Evolutionary conservation across 2,888 invertebrate species (phyloP).

Genomic region (Keiferia lycopersicella): DNA sequence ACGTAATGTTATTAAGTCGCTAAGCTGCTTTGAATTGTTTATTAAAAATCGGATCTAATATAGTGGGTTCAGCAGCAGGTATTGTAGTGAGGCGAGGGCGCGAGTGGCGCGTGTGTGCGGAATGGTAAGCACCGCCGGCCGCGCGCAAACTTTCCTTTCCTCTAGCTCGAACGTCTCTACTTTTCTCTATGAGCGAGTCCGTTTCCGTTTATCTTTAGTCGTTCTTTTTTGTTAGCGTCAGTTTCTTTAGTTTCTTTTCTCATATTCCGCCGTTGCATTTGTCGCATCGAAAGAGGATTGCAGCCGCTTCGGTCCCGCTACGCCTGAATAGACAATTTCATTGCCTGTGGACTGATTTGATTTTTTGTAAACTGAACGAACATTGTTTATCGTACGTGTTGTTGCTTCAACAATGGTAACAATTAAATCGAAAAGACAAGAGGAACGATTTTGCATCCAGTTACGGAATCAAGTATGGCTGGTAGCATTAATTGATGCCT

Average conservation of each 20-base stretch:
- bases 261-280: conserved; percentile 66
- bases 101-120: conserved; percentile 56
- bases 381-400: conserved; percentile 8
- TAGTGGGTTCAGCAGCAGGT: conserved; percentile 23
- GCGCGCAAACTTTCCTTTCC: conserved; percentile 72
- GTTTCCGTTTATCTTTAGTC: conserved; percentile 76
- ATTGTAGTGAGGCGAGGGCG: conserved; percentile 40
- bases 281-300: conserved; percentile 54
- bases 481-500: conserved; percentile 71
- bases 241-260: conserved; percentile 68
- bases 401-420: not conserved
- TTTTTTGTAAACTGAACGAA: conserved; percentile 6
- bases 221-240: conserved; percentile 67
- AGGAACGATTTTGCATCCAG: conserved; percentile 37
- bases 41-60: conserved; percentile 22
- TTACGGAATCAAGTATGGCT: conserved; percentile 55
- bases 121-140: conserved; percentile 55
- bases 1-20: conserved; percentile 30
- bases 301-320: conserved; percentile 30
- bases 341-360: conserved; percentile 19
- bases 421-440: conserved; percentile 4
- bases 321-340: conserved; percentile 21
- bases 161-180: conserved; percentile 63
- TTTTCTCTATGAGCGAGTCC: conserved; percentile 74
- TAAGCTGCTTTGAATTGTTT: conserved; percentile 34